phyloP scores from a whole-genome alignment of 2,888 invertebrate genomes.

The Troides helena region DNA sequence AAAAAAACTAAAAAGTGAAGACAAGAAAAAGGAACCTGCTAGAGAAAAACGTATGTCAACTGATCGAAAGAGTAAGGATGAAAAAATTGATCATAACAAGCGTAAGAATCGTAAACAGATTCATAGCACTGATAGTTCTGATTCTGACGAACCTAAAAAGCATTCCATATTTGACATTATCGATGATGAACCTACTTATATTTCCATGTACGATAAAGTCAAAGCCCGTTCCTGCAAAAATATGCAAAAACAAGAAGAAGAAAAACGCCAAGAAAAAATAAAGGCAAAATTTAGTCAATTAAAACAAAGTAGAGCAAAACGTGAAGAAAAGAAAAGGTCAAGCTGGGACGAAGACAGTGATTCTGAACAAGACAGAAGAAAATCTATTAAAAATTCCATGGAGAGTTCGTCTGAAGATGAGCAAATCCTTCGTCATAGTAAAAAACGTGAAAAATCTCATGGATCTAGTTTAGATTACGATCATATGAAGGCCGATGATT shows the following conservation, averaged over 20 bases:
- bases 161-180: slow-evolving; percentile 95
- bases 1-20: slow-evolving; percentile 63
- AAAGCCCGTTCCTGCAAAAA: slow-evolving; percentile 96
- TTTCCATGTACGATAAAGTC: slow-evolving; percentile 99
- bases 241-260: slow-evolving; percentile 94
- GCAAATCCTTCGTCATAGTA: slow-evolving; percentile 56
- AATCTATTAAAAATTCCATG: slow-evolving; percentile 64
- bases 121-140: slow-evolving; percentile 84
- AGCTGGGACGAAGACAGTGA: slow-evolving; percentile 95
- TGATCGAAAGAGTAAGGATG: slow-evolving; percentile 76
- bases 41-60: slow-evolving; percentile 75
- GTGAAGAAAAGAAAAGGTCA: slow-evolving; percentile 93
- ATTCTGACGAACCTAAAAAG: slow-evolving; percentile 91
- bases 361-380: slow-evolving; percentile 75
- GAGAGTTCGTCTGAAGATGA: slow-evolving; percentile 81
- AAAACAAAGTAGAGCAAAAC: slow-evolving; percentile 92
- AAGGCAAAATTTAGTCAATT: slow-evolving; percentile 94
- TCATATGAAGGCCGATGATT: slow-evolving; percentile 72
- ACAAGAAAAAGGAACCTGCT: slow-evolving; percentile 70
- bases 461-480: slow-evolving; percentile 57
- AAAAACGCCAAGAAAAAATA: slow-evolving; percentile 90
- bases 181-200: slow-evolving; percentile 93
- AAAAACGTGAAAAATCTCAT: slow-evolving; percentile 78
- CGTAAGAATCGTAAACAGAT: slow-evolving; percentile 68
- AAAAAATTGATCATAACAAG: slow-evolving; percentile 60